Evolutionary conservation across 2,113 vertebrate species (phyloP).

Genomic region (Cynoglossus semilaevis): DNA sequence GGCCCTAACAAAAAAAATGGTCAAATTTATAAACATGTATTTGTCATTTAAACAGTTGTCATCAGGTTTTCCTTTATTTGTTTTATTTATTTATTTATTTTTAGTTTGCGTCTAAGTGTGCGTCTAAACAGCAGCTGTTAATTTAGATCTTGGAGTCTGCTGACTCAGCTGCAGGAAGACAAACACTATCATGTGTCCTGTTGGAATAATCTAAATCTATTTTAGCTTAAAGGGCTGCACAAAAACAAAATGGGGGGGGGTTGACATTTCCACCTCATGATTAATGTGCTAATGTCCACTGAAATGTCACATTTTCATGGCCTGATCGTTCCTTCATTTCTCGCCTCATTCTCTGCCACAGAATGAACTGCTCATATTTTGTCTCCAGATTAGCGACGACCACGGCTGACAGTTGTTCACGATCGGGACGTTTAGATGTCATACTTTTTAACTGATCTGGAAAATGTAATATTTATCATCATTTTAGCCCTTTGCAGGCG

Average conservation of each 20-base stretch:
- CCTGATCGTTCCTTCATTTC: constrained; percentile 91
- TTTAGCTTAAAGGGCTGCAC: constrained; percentile 67
- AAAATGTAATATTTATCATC: constrained; percentile 94
- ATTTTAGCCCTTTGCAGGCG: no score
- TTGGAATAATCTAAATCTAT: constrained; percentile 74
- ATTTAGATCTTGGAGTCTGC: no score
- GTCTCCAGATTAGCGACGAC: constrained; percentile 94
- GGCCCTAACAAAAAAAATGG: no score
- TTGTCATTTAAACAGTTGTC: neutral
- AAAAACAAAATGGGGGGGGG: constrained; percentile 60
- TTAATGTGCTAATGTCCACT: constrained; percentile 82
- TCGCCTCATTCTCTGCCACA: constrained; percentile 77
- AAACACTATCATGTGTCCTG: constrained; percentile 75
- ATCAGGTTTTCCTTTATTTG: constrained; percentile 55
- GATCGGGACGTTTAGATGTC: constrained; percentile 94
- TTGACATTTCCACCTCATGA: constrained; percentile 72
- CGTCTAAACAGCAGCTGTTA: constrained; percentile 59
- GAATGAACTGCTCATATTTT: constrained; percentile 89
- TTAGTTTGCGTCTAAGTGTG: constrained; percentile 38
- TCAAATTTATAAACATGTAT: no score
- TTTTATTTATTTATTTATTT: constrained; percentile 36
- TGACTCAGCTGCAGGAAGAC: constrained; percentile 69
- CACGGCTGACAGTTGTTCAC: constrained; percentile 85
- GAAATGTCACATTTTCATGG: constrained; percentile 82
- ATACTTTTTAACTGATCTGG: constrained; percentile 95